Percentiles rank a stretch among this genome's conserved stretches.
Evolutionary conservation across 2,113 vertebrate genomes (phyloP).

Genomic region (Psephotus haematonotus): DNA sequence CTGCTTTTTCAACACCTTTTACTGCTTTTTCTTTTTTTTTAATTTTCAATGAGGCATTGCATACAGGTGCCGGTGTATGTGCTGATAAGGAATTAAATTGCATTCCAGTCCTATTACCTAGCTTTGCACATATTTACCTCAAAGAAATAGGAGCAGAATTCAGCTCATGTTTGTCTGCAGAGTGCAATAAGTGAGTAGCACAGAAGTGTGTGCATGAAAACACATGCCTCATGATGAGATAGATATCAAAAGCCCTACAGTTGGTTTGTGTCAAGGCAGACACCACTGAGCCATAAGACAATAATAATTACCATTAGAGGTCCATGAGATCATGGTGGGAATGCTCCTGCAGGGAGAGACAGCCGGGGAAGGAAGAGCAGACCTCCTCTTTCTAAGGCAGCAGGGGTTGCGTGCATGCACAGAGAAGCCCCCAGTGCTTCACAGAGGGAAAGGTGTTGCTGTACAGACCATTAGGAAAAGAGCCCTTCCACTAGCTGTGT

Average conservation of each 20-base stretch:
- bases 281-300: not conserved
- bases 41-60: not conserved
- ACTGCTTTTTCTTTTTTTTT: not conserved
- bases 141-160: not conserved
- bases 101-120: not conserved
- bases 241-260: not conserved
- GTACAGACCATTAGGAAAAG: not conserved
- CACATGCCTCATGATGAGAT: not conserved
- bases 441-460: not conserved
- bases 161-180: not conserved
- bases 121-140: not conserved
- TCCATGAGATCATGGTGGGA: not conserved
- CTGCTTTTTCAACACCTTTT: not conserved
- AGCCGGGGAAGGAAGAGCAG: not conserved
- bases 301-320: not conserved
- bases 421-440: not conserved
- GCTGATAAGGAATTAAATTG: not conserved
- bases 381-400: not conserved
- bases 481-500: not conserved
- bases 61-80: not conserved
- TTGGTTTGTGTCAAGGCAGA: not conserved
- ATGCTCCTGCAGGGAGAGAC: not conserved
- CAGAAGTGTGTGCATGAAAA: accelerated
- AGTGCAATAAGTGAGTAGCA: not conserved
- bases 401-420: not conserved